Percentiles rank a stretch among this genome's conserved stretches.
phyloP scores from a whole-genome alignment of 1,140 invertebrate genomes.

The Pseudomyrmex sp. region DNA sequence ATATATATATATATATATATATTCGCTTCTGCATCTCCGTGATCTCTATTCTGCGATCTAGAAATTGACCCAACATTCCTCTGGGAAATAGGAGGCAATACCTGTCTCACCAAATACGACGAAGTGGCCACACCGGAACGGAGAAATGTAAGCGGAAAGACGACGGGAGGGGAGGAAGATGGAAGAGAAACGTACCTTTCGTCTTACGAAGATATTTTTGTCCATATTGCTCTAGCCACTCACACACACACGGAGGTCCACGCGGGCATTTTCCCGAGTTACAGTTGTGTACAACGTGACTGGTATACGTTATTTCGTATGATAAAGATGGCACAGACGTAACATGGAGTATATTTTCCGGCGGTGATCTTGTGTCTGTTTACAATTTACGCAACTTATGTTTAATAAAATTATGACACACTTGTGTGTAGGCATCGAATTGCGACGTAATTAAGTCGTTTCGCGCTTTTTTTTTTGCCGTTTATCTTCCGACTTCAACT shows the following conservation, averaged over 20 bases:
- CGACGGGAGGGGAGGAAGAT: conserved; percentile 30
- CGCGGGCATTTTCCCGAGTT: conserved; percentile 3
- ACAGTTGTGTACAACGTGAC: conserved; percentile 2
- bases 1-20: conserved; percentile 6
- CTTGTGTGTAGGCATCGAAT: not conserved
- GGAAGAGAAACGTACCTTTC: conserved; percentile 11
- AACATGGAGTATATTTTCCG: not conserved
- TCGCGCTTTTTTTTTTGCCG: too few relatives aligned
- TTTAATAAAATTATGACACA: too few relatives aligned
- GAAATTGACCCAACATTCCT: conserved; percentile 75
- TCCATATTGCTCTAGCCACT: conserved; percentile 11
- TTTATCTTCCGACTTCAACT: too few relatives aligned
- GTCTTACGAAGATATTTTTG: conserved; percentile 49
- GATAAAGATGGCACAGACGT: not conserved
- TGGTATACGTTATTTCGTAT: not conserved
- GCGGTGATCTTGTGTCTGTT: conserved; percentile 3
- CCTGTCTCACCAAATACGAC: conserved; percentile 51
- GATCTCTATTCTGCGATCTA: conserved; percentile 70
- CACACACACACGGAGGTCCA: conserved; percentile 6
- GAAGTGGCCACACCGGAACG: conserved; percentile 13
- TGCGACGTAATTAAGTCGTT: too few relatives aligned
- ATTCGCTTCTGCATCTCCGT: conserved; percentile 59
- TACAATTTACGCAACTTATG: not conserved
- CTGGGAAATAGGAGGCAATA: conserved; percentile 78
- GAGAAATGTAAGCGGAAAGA: not conserved